Percentiles rank a stretch among this genome's conserved stretches.
phyloP scores from a whole-genome alignment of 2,113 vertebrate species.

The Atlantisia rogersi region DNA sequence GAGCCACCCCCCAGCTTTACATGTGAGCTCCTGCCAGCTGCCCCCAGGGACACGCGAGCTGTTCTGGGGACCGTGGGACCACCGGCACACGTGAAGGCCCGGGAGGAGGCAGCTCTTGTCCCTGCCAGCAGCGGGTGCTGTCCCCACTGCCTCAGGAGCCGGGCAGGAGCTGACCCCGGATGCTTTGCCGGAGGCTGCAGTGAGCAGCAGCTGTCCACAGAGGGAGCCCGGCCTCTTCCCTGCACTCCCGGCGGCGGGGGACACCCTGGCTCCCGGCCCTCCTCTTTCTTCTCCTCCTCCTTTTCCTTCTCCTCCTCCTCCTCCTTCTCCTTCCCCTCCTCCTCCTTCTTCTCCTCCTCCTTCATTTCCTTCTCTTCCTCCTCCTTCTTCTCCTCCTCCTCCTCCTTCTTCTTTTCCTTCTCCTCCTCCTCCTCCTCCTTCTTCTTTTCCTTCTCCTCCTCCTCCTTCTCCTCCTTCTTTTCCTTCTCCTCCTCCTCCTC shows the following conservation, averaged over 20 bases:
- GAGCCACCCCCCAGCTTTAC: not conserved
- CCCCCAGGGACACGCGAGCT: fast-evolving
- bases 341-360: too few relatives aligned
- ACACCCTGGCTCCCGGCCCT: not conserved
- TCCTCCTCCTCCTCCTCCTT: not conserved
- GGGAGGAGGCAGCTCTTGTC: not conserved
- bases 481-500: not conserved
- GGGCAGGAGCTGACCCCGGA: not conserved
- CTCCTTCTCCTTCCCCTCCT: not conserved
- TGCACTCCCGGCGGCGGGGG: not conserved
- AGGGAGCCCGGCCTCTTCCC: slow-evolving; percentile 33
- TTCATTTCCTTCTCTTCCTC: not conserved
- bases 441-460: not conserved
- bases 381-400: not conserved
- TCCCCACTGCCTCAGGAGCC: not conserved
- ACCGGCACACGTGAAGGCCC: not conserved
- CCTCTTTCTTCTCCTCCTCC: not conserved
- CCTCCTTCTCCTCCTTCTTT: too few relatives aligned
- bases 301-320: not conserved
- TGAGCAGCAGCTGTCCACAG: slow-evolving; percentile 1
- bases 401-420: not conserved
- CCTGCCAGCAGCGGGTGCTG: not conserved
- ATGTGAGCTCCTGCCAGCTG: not conserved
- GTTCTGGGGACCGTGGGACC: not conserved
- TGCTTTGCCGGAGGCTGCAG: not conserved